These are phyloP conservation scores for Tholera decimalis DNA, from an alignment of 2,888 invertebrate genomes.

Conservation along the genomic window DNA sequence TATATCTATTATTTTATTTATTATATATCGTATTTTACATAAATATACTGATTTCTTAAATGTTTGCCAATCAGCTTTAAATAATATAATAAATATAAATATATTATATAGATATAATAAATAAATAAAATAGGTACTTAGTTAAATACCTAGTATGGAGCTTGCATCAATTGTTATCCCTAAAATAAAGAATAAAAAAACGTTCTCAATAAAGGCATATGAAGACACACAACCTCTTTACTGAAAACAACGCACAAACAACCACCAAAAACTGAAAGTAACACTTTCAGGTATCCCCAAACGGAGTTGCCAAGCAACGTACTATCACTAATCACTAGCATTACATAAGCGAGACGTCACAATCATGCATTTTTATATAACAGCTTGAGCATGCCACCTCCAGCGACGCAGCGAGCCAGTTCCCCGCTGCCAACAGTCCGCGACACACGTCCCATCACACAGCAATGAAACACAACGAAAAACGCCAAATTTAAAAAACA, in stretches of 20 bases:
- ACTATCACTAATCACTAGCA: conserved; percentile 74
- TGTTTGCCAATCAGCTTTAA: too few relatives aligned
- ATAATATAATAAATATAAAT: too few relatives aligned
- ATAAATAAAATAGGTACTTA: too few relatives aligned
- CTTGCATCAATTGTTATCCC: too few relatives aligned
- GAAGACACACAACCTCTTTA: background rate
- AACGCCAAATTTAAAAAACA: conserved; percentile 61
- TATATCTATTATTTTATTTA: too few relatives aligned
- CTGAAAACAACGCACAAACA: conserved; percentile 14
- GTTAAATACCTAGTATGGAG: too few relatives aligned
- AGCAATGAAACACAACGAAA: conserved; percentile 70
- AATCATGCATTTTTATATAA: conserved; percentile 77
- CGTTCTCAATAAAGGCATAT: background rate
- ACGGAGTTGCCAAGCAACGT: conserved; percentile 63
- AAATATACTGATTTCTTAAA: too few relatives aligned
- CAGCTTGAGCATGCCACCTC: conserved; percentile 51
- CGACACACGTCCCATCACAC: conserved; percentile 66
- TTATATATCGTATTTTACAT: too few relatives aligned
- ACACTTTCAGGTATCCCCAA: conserved; percentile 67
- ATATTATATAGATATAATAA: too few relatives aligned
- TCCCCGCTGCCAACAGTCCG: conserved; percentile 60
- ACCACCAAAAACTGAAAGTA: conserved; percentile 64
- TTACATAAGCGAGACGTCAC: conserved; percentile 75
- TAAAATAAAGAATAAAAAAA: too few relatives aligned
- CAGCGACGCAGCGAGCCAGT: conserved; percentile 53